phyloP scores from a whole-genome alignment of 30 jellyfish, hydroid and myxozoan species.

The Clytia hemisphaerica region DNA sequence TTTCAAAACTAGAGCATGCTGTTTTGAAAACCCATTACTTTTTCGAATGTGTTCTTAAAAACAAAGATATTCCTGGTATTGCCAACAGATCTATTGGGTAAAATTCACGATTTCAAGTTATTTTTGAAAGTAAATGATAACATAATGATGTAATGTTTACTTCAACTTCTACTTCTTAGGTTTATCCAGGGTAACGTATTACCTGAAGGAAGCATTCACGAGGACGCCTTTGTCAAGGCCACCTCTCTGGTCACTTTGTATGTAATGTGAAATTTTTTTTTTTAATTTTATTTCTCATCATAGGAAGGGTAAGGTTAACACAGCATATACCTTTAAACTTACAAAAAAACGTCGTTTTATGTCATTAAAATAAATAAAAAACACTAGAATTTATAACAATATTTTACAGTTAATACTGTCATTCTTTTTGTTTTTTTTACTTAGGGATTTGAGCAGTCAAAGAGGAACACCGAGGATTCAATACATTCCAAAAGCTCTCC shows the following conservation, averaged over 20 bases:
- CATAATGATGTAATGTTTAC: background rate
- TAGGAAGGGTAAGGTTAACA: background rate
- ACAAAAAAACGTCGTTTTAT: background rate
- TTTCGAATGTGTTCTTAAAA: no score
- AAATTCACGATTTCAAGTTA: background rate
- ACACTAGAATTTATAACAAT: no score
- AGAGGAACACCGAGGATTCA: slow-evolving; percentile 53
- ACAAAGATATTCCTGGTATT: no score
- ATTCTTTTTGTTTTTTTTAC: background rate
- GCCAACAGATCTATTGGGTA: no score
- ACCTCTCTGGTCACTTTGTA: slow-evolving; percentile 46
- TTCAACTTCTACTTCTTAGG: slow-evolving; percentile 17
- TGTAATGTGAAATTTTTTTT: slow-evolving; percentile 1
- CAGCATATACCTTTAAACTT: background rate
- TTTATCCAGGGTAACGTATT: slow-evolving; percentile 37
- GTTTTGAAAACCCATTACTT: no score
- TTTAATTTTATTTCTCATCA: background rate
- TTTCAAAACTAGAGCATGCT: no score
- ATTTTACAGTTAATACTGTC: no score
- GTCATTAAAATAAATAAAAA: no score
- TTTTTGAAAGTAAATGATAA: background rate
- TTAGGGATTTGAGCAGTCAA: slow-evolving; percentile 43
- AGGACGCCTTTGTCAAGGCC: slow-evolving; percentile 52
- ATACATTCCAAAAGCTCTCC: slow-evolving; percentile 74
- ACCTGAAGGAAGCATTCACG: slow-evolving; percentile 55